phyloP scores from a whole-genome alignment of 2,888 invertebrate species.

The Nomada fucata region DNA sequence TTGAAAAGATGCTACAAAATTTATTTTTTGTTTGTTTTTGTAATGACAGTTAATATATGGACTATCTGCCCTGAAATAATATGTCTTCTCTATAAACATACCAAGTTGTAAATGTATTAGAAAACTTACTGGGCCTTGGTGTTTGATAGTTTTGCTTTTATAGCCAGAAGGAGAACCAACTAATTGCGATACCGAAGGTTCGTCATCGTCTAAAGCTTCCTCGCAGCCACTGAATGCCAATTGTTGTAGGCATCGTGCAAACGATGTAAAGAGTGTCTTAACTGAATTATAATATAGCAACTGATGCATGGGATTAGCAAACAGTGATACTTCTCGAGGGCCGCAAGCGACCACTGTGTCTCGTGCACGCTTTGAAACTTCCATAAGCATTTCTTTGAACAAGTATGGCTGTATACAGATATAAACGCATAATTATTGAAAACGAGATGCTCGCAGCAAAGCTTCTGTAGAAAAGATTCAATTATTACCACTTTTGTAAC shows the following conservation, averaged over 20 bases:
- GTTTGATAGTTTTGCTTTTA: constrained; percentile 78
- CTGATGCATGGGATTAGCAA: constrained; percentile 85
- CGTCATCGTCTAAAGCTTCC: constrained; percentile 86
- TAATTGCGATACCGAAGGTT: constrained; percentile 87
- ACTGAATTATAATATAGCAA: constrained; percentile 79
- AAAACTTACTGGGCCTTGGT: constrained; percentile 79
- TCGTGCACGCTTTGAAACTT: constrained; percentile 89
- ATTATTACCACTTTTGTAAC: constrained; percentile 90
- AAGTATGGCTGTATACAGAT: constrained; percentile 86
- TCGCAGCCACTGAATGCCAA: constrained; percentile 90
- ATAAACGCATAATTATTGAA: constrained; percentile 11
- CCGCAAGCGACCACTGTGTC: constrained; percentile 90
- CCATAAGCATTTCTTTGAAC: constrained; percentile 90
- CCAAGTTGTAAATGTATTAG: neutral
- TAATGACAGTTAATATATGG: constrained; percentile 20
- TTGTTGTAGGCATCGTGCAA: constrained; percentile 88
- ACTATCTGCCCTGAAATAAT: constrained; percentile 30
- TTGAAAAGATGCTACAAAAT: constrained; percentile 39
- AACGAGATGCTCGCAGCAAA: neutral
- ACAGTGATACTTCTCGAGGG: constrained; percentile 87
- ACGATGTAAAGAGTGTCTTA: constrained; percentile 79
- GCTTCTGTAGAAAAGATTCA: neutral
- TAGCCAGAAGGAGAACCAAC: constrained; percentile 87
- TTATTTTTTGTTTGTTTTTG: constrained; percentile 8
- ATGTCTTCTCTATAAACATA: constrained; percentile 20